Evolutionary conservation across 1,140 invertebrate genomes (phyloP), one percentile per base, ranked within the genome.

Genomic region (Eufriesea mexicana): DNA sequence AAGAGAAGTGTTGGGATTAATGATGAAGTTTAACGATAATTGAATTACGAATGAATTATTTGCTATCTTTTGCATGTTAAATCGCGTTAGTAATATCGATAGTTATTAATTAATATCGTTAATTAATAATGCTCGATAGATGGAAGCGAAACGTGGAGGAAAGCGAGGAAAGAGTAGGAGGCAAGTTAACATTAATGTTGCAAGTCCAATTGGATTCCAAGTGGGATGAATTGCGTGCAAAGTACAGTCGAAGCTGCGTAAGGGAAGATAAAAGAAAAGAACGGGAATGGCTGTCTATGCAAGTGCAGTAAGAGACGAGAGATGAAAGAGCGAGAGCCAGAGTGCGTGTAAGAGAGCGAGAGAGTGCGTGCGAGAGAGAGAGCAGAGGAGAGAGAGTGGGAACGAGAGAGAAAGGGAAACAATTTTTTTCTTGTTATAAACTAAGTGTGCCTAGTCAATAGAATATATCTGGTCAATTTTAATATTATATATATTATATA

Each of bases 391-490:
- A 82, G 81, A 85, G 84, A 83, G 68, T 81, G 74, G 84, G 61
- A 85, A 28, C 49, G 75, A 67, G 42, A 84, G 77, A 78, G 71
- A 88, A 59, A 85, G 62, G 81, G 77, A 81, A 79, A 86, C 68
- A 84, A 91, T 93, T 92, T 93, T 93, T 93, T 93, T 94, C 92
- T 94, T 94, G 93, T 94, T 94, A 94, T 93, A 89, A 94, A 94
- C 93, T 94, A 94, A 94, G 93, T 94, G 94, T 94, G 94, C 93
- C 94, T 94, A 94, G 94, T 94, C 92, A 94, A 94, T 94, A 94
- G 93, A 94, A 93, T 94, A 94, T 93, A 94, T 94, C 92, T 92
- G 89, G 94, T 94, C 94, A 94, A 94, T 94, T 94, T 94, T 93
- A 94, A 93, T 92, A 91, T 91, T 90, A 90, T 88, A 92, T 91